Base-by-base conservation (phyloP, 1,140 invertebrate species). In the Dinoponera quadriceps region DNA sequence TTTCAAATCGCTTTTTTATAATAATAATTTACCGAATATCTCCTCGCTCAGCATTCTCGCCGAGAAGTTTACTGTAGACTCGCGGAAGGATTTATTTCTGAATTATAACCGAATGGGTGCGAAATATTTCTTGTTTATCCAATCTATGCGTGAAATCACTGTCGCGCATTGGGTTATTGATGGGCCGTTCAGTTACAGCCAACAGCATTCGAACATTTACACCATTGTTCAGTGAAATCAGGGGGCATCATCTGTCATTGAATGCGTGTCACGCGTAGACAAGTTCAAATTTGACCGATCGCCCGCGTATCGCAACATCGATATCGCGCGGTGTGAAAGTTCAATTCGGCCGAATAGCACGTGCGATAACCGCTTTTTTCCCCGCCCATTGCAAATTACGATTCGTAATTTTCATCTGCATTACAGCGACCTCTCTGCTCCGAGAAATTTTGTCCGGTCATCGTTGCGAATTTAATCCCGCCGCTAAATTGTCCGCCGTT, bases 241-340 rank as follows among this genome's bases (percentile, higher is more conserved):
- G 9, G 38, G 4, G 27, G 65, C 13, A 69, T 25, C 65, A 80
- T 80, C 33, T 29, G 69, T 80, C 75, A 80, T n/a, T 1, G 0
- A 38, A 57, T 27, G 20, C 48, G 22, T 80, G 51, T 78, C 75
- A 48, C 18, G 68, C 11, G n/a, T 80, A 20, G 38, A 38, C 29
- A 48, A n/a, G 33, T 57, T 14, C 75, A 33, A 27, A 55, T 59
- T 69, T 80, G 75, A 80, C 48, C 16, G 75, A 80, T 71, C 22
- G 14, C 48, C 51, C 51, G 44, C 69, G 68, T 69, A 78, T 69
- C 55, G 25, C 44, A 55, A 20, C 63, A 69, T 55, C 29, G 51
- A 54, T 77, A 25, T 71, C 16, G 54, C 2, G n/a, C 48, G 22
- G 33, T 51, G 20, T n/a, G 16, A 18, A 16, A 29, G 65, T 55